These are phyloP conservation scores for Pteria penguin DNA, from an alignment of 2,888 invertebrate species.

Conservation along the genomic window DNA sequence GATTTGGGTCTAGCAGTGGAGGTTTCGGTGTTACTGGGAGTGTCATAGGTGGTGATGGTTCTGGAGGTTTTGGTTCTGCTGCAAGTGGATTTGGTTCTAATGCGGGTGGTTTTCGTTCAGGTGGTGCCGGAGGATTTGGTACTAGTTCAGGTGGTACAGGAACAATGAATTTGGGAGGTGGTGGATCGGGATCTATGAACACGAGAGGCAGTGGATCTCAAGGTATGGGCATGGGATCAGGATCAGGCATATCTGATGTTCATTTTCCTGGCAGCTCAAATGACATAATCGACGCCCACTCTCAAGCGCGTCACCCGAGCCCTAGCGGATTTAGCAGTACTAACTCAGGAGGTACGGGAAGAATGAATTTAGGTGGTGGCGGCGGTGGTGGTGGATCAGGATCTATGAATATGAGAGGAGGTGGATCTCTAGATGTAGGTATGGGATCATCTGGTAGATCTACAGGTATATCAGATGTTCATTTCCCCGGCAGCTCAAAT, in stretches of 20 bases:
- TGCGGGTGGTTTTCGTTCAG: background rate
- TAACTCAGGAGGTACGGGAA: background rate
- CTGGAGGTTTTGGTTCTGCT: background rate
- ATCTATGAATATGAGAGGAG: background rate
- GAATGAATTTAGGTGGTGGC: background rate
- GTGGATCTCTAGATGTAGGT: background rate
- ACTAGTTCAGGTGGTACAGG: background rate
- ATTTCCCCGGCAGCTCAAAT: background rate
- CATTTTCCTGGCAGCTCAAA: background rate
- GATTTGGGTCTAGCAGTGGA: background rate
- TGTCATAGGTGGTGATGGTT: background rate
- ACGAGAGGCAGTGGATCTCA: background rate
- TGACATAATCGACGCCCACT: background rate
- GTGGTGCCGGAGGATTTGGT: background rate
- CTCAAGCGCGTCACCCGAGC: constrained; percentile 2
- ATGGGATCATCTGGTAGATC: background rate
- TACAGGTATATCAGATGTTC: background rate
- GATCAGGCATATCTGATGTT: background rate
- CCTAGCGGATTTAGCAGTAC: too few relatives aligned
- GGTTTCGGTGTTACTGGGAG: background rate
- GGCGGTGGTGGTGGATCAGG: background rate
- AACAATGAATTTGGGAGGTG: background rate
- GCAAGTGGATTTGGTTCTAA: background rate
- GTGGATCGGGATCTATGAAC: background rate
- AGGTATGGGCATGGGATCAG: background rate